Evolutionary conservation across 1,140 invertebrate genomes (phyloP).

Genomic region (Leptinotarsa texana): DNA sequence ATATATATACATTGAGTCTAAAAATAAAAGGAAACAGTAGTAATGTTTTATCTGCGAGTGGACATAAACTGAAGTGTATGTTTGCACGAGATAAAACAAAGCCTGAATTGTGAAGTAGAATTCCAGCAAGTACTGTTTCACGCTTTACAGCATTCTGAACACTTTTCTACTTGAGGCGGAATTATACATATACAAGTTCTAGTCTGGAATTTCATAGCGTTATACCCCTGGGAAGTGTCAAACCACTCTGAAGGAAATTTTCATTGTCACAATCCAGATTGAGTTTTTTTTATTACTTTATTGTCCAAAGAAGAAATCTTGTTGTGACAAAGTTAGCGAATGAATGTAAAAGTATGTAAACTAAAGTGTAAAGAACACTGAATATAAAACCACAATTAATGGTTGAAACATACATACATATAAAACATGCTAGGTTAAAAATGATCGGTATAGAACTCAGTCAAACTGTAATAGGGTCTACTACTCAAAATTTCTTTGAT

Average conservation of each 20-base stretch:
- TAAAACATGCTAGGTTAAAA: too few relatives aligned
- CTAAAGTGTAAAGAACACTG: too few relatives aligned
- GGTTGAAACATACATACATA: too few relatives aligned
- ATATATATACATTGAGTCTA: background rate
- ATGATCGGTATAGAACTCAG: too few relatives aligned
- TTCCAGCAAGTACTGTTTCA: constrained; percentile 1
- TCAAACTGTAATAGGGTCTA: too few relatives aligned
- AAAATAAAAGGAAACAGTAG: background rate
- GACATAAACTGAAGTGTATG: constrained; percentile 22
- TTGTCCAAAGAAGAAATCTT: too few relatives aligned
- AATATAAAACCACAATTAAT: too few relatives aligned
- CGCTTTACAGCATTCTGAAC: constrained; percentile 9
- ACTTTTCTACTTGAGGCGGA: background rate
- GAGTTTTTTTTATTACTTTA: too few relatives aligned
- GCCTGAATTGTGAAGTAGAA: constrained; percentile 26
- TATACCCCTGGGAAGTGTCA: background rate
- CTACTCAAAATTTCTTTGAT: too few relatives aligned
- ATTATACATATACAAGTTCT: background rate
- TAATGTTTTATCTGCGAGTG: constrained; percentile 18
- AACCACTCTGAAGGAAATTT: background rate
- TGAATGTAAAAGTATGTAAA: too few relatives aligned
- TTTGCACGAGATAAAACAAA: constrained; percentile 22
- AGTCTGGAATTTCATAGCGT: background rate
- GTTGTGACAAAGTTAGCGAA: too few relatives aligned
- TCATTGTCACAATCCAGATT: too few relatives aligned